Evolutionary conservation across 2,888 invertebrate genomes (phyloP), one percentile per base, ranked within the genome.

Genomic region (Tinea trinotella): DNA sequence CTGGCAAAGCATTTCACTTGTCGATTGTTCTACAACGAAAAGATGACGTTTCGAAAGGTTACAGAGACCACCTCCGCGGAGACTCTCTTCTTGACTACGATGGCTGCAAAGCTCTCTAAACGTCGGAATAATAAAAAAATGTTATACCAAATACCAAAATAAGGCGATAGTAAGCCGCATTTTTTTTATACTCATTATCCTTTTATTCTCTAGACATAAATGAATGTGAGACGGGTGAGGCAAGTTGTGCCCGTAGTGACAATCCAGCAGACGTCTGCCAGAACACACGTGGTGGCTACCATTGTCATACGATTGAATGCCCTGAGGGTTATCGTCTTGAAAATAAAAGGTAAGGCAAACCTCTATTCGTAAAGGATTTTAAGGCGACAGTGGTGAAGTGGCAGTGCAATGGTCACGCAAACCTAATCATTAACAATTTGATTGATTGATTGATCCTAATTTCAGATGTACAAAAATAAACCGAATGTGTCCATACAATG

Each of bases 241-340:
- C 96, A 57, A 89, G 90, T 24, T 98, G 97, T 68, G 89, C 82
- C 2, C 77, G 83, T 2, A 89, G 90, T 56, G 75, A 78, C 0
- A 85, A 85, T n/a, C 71, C 88, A 0, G 91, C 93, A 58, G 90
- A 93, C 61, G 90, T 94, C 52, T 99, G 99, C 68, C 91, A 97
- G 61, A 99, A 99, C 75, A 95, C 93, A 0, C 87, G 95, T 56
- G 99, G 99, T 0, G 88, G 93, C 55, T 95, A 90, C 80, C 92
- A 95, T 65, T 99, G 98, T 69, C 94, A 95, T 62, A 87, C 87
- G 13, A 93, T 98, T 58, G 85, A 89, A 48, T 99, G 99, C 71
- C 98, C 98, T 0, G 68, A 87, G 0, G 95, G 96, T 50, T 99
- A 98, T 74, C 81, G 90, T 18, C 90, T 90, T 54, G 97, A 98